A percentile compares a stretch with the other conserved stretches of the same genome.
phyloP scores from a whole-genome alignment of 2,797 vertebrate genomes.

The Karalla daura region DNA sequence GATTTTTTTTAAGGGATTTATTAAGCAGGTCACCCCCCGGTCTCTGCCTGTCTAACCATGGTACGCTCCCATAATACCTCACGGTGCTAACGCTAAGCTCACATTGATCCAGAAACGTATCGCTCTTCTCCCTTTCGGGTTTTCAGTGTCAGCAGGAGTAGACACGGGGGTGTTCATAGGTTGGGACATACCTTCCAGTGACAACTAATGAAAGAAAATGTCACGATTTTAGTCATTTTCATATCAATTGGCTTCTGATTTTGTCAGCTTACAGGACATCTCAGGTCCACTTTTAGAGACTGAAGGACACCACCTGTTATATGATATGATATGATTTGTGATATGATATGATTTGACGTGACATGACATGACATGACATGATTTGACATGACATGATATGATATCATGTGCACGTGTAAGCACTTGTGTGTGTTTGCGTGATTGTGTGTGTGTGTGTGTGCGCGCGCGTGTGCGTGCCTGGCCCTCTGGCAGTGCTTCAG shows the following conservation, averaged over 20 bases:
- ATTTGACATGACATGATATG: neutral
- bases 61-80: conserved; percentile 54
- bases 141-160: conserved; percentile 10
- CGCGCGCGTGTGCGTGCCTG: conserved; percentile 2
- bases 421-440: neutral
- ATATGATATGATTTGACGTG: neutral
- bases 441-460: neutral
- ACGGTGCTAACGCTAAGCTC: conserved; percentile 66
- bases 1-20: conserved; percentile 75
- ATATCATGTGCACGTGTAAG: neutral
- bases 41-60: conserved; percentile 50
- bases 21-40: conserved; percentile 68
- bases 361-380: neutral
- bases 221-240: too few species aligned
- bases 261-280: neutral
- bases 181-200: too few species aligned
- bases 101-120: conserved; percentile 65
- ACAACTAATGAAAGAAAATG: too few species aligned
- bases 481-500: conserved; percentile 15
- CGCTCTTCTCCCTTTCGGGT: conserved; percentile 54
- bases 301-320: conserved; percentile 8
- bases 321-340: neutral
- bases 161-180: neutral
- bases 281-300: neutral
- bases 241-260: neutral